Evolutionary conservation across 2,888 invertebrate species (phyloP), one percentile per base, ranked within the genome.

Genomic region (Epicampocera succincta): DNA sequence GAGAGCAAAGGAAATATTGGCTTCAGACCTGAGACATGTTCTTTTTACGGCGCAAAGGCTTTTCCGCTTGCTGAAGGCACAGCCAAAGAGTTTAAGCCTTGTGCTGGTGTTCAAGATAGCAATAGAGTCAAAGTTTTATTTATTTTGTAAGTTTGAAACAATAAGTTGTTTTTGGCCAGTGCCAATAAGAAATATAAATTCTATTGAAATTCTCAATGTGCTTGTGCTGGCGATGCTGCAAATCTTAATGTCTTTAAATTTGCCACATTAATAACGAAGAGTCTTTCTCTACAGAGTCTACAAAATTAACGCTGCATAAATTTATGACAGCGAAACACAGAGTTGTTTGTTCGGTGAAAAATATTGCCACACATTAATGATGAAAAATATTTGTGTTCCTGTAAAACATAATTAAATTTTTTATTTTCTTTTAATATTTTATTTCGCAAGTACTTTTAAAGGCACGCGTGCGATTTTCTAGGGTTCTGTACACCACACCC

Each of bases 351-450:
- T 12, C 13, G 54, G 46, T 33, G 33, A 29, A 42, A 63, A 68
- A 72, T 58, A 52, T 61, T 73, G 52, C 61, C 60, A 44, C 54
- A 66, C 60, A 72, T 56, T 72, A 75, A 78, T 50, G 66, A 56
- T 50, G 25, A 40, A 46, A 65, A 52, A 66, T 74, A 25, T 68
- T 21, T 42, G 54, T 69, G 19, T 1, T 63, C 33, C 52, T 79
- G 54, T 44, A n/a, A 73, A 54, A 44, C 58, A 60, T 78, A 77
- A 82, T 77, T 65, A 60, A 81, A 73, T 50, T 69, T 66, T 58
- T 54, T 74, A n/a, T 56, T 48, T 65, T 21, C 19, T 44, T 61
- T 52, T 38, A 58, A 21, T 15, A 2, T 6, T 56, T 25, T 44
- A 40, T n/a, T 21, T 8, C 12, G 5, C 13, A 5, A 11, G 29